These are phyloP conservation scores for Pilophorus perplexus DNA, from an alignment of 2,888 invertebrate species.

Conservation along the genomic window DNA sequence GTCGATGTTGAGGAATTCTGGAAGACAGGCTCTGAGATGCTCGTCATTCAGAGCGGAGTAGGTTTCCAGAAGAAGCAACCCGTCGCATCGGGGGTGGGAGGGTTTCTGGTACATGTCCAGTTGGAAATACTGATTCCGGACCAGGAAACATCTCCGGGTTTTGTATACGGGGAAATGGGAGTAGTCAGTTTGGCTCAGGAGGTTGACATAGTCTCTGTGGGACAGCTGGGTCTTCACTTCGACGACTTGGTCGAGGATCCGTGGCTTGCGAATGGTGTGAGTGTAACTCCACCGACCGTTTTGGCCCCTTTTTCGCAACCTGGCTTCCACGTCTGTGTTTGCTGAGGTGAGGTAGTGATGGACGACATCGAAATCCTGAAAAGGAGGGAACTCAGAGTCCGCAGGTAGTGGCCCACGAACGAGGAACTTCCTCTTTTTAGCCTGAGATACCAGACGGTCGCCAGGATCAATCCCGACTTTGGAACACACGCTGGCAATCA, in stretches of 20 bases:
- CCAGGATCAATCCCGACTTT: conserved; percentile 93
- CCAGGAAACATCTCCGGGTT: conserved; percentile 89
- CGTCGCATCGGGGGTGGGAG: conserved; percentile 86
- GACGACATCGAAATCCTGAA: conserved; percentile 96
- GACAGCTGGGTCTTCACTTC: conserved; percentile 92
- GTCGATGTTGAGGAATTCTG: conserved; percentile 78
- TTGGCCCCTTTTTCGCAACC: conserved; percentile 89
- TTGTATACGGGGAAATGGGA: conserved; percentile 93
- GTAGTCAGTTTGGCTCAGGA: conserved; percentile 86
- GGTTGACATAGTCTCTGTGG: conserved; percentile 85
- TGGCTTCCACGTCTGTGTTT: conserved; percentile 82
- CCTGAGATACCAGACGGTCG: conserved; percentile 86
- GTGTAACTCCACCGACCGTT: conserved; percentile 87
- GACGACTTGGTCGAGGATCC: conserved; percentile 86
- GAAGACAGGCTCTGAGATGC: conserved; percentile 64
- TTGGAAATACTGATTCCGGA: conserved; percentile 97
- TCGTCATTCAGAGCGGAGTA: conserved; percentile 79
- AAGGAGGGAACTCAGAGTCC: conserved; percentile 73
- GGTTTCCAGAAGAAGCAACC: conserved; percentile 86
- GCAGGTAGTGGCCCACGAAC: conserved; percentile 68
- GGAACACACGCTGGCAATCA: conserved; percentile 82
- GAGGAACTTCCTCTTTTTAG: conserved; percentile 94
- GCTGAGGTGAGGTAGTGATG: conserved; percentile 94
- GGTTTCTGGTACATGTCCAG: conserved; percentile 92
- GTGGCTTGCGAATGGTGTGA: conserved; percentile 86